A percentile compares a stretch with the other conserved stretches of the same genome.
Evolutionary conservation across 2,888 invertebrate species (phyloP).

Genomic region (Pollenia angustigena): DNA sequence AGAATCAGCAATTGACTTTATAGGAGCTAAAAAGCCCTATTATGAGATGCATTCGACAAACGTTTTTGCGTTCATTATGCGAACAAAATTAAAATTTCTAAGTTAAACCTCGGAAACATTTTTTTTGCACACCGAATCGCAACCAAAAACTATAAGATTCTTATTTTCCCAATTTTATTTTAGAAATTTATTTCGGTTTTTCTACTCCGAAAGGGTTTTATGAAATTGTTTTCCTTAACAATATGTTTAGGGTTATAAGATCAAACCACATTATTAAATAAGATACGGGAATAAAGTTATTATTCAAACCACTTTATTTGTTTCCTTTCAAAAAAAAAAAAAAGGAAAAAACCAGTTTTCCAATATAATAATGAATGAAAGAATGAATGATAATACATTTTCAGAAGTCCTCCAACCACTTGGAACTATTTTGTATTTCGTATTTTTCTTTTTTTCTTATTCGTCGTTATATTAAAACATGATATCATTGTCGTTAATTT

Average conservation of each 20-base stretch:
- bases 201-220: too few species aligned
- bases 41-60: too few species aligned
- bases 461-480: conserved; percentile 57
- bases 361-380: neutral
- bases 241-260: neutral
- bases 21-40: too few species aligned
- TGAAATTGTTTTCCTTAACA: too few species aligned
- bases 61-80: too few species aligned
- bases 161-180: too few species aligned
- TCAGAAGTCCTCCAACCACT: conserved; percentile 32
- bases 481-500: conserved; percentile 68
- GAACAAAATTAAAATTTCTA: too few species aligned
- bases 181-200: too few species aligned
- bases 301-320: neutral
- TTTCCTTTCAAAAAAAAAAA: neutral
- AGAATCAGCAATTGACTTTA: too few species aligned
- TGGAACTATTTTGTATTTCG: neutral
- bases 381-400: conserved; percentile 18
- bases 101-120: too few species aligned
- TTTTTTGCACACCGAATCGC: too few species aligned
- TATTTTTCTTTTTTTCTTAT: conserved; percentile 6
- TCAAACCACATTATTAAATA: conserved; percentile 8
- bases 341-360: conserved; percentile 31
- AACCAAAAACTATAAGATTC: too few species aligned
- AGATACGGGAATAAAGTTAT: neutral